Base-by-base conservation (phyloP, 1,140 invertebrate genomes). In the Drosophila punjabiensis region DNA sequence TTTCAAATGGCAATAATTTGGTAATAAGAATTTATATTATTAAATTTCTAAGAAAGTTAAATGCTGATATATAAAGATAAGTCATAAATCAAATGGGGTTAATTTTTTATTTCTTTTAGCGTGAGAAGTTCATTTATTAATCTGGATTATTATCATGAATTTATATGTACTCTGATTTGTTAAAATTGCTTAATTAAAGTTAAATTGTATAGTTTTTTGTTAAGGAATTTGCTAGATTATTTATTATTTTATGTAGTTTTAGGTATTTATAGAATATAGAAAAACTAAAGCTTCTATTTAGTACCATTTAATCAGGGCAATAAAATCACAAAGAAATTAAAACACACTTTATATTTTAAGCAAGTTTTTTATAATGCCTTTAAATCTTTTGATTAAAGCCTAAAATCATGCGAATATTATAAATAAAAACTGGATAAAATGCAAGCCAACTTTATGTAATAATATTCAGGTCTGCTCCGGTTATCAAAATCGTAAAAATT, bases 1-100 rank as follows among this genome's bases (percentile, higher is more conserved):
- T 45, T 65, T n/a, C 2, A 41, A 16, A 45, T 28, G 11, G 18
- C 11, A 18, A 5, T 50, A 50, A 73, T 50, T 59, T 32, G 32
- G 32, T 39, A 48, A 14, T 3, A 2, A 1, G 24, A 24, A 24
- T 24, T 24, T 24, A 24, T 24, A 24, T 24, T 24, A 24, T 24
- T 24, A 24, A 24, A 24, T 24, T 24, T 24, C 24, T 24, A 24
- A 2, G 24, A 24, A 24, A 24, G 24, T 24, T 24, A 37, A 37
- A 2, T 20, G 16, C 1, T 45, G n/a, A 18, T 45, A 11, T 2
- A 16, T 16, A 4, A 16, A 16, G 39, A n/a, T 41, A n/a, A 11
- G 20, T 5, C 5, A 45, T 45, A 20, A 20, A 45, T 11, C 4
- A 18, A 43, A 18, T 14, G 8, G n/a, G n/a, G 8, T 43, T 43